Evolutionary conservation across 1,140 invertebrate species (phyloP).

Genomic region (Bombus huntii): DNA sequence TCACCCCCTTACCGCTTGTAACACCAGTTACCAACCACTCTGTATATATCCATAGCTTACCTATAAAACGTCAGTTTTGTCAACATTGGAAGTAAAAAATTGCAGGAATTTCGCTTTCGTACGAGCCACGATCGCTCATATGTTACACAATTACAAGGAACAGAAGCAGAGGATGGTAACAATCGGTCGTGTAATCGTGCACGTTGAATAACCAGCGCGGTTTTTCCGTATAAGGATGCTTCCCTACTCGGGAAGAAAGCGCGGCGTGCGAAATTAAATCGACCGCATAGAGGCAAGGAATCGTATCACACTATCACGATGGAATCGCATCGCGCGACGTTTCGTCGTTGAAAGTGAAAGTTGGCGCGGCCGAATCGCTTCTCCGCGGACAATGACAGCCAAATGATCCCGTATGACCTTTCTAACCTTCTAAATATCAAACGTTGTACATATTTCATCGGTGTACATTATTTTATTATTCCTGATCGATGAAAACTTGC

Average conservation of each 20-base stretch:
- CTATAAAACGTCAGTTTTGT: neutral
- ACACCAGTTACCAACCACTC: too few species aligned
- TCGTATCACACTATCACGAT: slow-evolving; percentile 4
- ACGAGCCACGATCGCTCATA: neutral
- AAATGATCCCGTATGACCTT: slow-evolving; percentile 64
- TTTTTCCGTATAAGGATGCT: neutral
- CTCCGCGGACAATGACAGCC: slow-evolving; percentile 66
- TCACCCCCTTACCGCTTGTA: too few species aligned
- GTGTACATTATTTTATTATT: too few species aligned
- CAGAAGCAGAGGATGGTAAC: neutral
- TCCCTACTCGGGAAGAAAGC: slow-evolving; percentile 12
- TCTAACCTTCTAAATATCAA: slow-evolving; percentile 64
- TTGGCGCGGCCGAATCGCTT: slow-evolving; percentile 50
- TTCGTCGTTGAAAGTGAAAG: slow-evolving; percentile 70
- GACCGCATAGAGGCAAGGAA: neutral
- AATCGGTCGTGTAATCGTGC: slow-evolving; percentile 8
- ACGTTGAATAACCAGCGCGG: neutral
- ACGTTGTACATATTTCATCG: slow-evolving; percentile 25
- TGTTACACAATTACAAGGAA: slow-evolving; percentile 1
- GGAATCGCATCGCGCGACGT: slow-evolving; percentile 29
- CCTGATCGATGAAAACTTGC: too few species aligned
- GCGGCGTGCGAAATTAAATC: slow-evolving; percentile 26
- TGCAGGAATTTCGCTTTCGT: neutral
- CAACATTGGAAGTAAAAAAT: neutral
- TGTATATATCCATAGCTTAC: too few species aligned